These are phyloP conservation scores for Drusus annulatus DNA, from an alignment of 1,140 invertebrate species.

Conservation along the genomic window DNA sequence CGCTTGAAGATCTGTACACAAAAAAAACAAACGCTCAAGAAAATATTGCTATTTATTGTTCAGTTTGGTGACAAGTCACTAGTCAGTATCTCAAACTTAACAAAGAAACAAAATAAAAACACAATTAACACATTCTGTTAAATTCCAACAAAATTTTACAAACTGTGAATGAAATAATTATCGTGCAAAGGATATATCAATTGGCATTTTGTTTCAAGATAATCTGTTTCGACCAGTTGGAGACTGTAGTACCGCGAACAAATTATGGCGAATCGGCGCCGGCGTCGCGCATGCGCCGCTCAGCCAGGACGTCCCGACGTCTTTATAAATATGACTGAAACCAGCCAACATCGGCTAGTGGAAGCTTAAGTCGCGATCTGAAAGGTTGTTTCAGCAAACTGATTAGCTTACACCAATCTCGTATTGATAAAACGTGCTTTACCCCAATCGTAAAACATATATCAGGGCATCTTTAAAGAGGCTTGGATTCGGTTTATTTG, in stretches of 20 bases:
- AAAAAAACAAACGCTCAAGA: too few species aligned
- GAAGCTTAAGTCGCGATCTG: constrained; percentile 18
- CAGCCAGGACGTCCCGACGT: constrained; percentile 21
- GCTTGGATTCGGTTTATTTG: not conserved
- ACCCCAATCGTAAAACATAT: not conserved
- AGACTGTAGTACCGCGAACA: not conserved
- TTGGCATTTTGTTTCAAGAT: constrained; percentile 15
- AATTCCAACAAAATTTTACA: too few species aligned
- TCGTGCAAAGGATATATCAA: constrained; percentile 26
- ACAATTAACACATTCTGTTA: too few species aligned
- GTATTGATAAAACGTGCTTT: not conserved
- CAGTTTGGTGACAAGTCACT: too few species aligned
- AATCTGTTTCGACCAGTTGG: not conserved
- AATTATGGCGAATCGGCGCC: constrained; percentile 4
- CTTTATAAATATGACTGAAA: constrained; percentile 44
- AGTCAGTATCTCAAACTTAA: too few species aligned
- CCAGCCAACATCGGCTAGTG: constrained; percentile 10
- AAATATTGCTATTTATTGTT: too few species aligned
- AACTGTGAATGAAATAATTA: not conserved
- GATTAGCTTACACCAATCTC: not conserved
- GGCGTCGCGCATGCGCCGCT: constrained; percentile 34
- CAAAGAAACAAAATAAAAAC: too few species aligned
- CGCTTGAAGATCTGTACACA: too few species aligned
- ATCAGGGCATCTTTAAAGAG: not conserved
- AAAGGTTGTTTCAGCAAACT: not conserved